Conservation (phyloP, 2,797 vertebrate species). For the Rhabdophis nuchalis region DNA sequence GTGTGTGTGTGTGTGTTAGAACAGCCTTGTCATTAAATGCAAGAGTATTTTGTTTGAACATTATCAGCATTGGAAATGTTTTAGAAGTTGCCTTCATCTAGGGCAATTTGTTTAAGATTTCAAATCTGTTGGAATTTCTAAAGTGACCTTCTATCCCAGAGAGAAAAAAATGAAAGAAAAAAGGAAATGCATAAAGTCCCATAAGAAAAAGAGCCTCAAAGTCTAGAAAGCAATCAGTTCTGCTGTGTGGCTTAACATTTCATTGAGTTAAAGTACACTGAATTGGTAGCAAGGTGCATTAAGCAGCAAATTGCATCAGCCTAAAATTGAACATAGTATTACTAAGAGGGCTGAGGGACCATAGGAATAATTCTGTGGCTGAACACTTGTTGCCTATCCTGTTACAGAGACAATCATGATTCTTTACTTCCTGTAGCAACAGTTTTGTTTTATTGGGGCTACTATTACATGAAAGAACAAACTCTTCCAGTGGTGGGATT, state of each 20-base stretch:
- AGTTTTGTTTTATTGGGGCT: neutral
- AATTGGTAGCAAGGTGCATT: slow-evolving; percentile 38
- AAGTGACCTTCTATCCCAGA: neutral
- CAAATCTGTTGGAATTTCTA: neutral
- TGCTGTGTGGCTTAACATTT: neutral
- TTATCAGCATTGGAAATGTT: neutral
- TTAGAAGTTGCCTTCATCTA: neutral
- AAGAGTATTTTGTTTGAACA: neutral
- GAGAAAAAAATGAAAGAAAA: neutral
- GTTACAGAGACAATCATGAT: too few species aligned
- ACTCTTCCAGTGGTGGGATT: too few species aligned
- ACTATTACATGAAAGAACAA: neutral
- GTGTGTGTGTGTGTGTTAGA: neutral
- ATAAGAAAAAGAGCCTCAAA: neutral
- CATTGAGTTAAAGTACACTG: slow-evolving; percentile 4
- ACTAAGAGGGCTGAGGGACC: slow-evolving; percentile 45
- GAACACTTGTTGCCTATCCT: neutral
- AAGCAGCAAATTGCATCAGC: slow-evolving; percentile 52
- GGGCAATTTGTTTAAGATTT: slow-evolving; percentile 14
- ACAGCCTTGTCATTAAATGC: neutral
- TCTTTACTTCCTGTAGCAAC: neutral
- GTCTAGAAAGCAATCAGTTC: neutral
- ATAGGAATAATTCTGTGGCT: slow-evolving; percentile 15
- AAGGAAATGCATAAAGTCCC: neutral
- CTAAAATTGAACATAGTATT: slow-evolving; percentile 37